Percentiles rank a stretch among this genome's conserved stretches.
Conservation (phyloP, 2,797 vertebrate species). For the Parambassis ranga region DNA sequence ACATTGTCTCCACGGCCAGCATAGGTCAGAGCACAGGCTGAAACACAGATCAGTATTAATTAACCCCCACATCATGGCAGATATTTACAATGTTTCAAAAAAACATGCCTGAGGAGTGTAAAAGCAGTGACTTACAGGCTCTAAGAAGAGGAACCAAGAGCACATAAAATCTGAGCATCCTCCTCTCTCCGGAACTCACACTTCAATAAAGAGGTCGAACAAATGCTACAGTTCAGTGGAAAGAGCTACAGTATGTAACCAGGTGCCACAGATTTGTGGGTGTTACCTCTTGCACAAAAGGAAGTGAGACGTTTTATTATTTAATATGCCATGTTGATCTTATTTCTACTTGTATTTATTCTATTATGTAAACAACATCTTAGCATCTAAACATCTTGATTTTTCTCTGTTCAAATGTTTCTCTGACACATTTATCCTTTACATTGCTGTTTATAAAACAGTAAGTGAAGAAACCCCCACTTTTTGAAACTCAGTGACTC, state of each 20-base stretch:
- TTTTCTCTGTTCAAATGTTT: no score
- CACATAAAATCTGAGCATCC: slow-evolving; percentile 26
- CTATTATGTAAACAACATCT: no score
- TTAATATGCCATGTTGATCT: no score
- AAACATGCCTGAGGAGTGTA: neutral
- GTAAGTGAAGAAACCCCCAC: no score
- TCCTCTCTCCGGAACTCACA: slow-evolving; percentile 7
- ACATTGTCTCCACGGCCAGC: slow-evolving; percentile 29
- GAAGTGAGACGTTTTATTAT: no score
- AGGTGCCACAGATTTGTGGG: neutral
- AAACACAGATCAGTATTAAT: slow-evolving; percentile 7
- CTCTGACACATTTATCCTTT: no score
- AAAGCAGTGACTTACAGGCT: slow-evolving; percentile 13
- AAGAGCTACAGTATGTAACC: neutral
- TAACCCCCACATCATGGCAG: neutral
- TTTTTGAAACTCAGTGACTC: no score
- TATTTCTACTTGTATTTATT: no score
- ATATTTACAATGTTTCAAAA: neutral
- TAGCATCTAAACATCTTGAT: no score
- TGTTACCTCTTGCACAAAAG: neutral
- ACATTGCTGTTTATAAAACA: no score
- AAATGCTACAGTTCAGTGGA: slow-evolving; percentile 13
- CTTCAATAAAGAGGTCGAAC: slow-evolving; percentile 5
- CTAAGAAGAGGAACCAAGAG: slow-evolving; percentile 1
- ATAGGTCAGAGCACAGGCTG: slow-evolving; percentile 33